Conservation (phyloP, 2,797 vertebrate genomes). For the Nyctibius grandis region DNA sequence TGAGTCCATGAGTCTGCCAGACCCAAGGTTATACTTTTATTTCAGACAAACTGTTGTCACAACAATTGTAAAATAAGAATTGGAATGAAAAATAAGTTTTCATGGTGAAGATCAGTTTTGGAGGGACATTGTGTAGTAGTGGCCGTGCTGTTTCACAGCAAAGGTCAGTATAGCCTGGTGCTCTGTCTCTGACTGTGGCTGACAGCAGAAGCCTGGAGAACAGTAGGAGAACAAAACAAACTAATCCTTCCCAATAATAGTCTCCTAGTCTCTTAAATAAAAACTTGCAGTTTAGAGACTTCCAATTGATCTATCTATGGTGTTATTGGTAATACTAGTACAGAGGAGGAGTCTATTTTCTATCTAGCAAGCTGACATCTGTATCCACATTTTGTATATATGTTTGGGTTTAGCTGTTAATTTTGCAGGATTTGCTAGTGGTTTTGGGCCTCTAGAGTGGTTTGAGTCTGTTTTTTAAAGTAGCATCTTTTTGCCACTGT, state of each 20-base stretch:
- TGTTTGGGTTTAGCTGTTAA: neutral
- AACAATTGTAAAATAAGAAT: neutral
- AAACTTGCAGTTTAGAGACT: neutral
- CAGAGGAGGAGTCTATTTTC: neutral
- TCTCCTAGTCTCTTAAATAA: neutral
- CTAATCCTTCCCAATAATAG: neutral
- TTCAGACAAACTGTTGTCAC: neutral
- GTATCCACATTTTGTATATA: neutral
- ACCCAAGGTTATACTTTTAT: neutral
- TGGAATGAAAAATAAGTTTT: neutral
- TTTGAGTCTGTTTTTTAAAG: neutral
- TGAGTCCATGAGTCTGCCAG: neutral
- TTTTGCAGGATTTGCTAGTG: neutral
- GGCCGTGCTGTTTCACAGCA: neutral
- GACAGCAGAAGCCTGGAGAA: neutral
- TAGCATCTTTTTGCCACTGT: fast-evolving
- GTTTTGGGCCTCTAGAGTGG: neutral
- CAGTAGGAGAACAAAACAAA: neutral
- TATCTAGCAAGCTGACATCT: neutral
- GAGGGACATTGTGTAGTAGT: fast-evolving
- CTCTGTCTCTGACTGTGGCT: neutral
- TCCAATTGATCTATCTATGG: fast-evolving
- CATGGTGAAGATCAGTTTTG: neutral
- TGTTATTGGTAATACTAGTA: neutral
- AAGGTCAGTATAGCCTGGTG: neutral